Evolutionary conservation across 2,888 invertebrate species (phyloP).

Genomic region (Lasioglossum oenotherae): DNA sequence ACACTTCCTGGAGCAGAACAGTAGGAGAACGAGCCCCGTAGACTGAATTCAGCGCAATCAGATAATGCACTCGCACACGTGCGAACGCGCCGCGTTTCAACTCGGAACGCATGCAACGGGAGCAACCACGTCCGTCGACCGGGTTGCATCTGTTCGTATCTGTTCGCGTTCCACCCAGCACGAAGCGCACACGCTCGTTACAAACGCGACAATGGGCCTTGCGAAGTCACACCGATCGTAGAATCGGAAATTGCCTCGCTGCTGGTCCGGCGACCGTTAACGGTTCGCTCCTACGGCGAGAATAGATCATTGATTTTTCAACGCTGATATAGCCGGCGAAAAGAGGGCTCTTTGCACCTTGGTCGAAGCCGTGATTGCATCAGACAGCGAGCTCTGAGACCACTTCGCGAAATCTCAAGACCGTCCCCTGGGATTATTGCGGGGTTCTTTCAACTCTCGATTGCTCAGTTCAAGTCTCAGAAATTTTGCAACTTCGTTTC

Average conservation of each 20-base stretch:
- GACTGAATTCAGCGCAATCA: constrained; percentile 76
- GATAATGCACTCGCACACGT: constrained; percentile 70
- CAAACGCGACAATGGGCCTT: constrained; percentile 15
- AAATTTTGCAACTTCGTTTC: no score
- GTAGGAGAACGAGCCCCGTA: constrained; percentile 64
- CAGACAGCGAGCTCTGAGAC: neutral
- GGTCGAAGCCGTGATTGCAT: neutral
- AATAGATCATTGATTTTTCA: constrained; percentile 25
- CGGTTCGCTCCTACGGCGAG: neutral
- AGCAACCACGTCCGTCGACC: constrained; percentile 37
- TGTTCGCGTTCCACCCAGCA: constrained; percentile 10
- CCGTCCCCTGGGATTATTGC: neutral
- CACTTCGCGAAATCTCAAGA: neutral
- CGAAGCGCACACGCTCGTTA: constrained; percentile 3
- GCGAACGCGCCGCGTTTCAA: constrained; percentile 51
- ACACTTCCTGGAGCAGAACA: constrained; percentile 72
- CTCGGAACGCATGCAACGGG: constrained; percentile 38
- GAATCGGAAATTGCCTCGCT: constrained; percentile 33
- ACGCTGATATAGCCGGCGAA: neutral
- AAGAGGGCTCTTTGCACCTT: neutral
- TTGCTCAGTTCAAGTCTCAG: neutral
- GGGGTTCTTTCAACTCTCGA: neutral
- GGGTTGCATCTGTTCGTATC: constrained; percentile 45
- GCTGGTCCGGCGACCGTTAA: constrained; percentile 15
- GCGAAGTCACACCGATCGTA: constrained; percentile 16